These are phyloP conservation scores for Channallabes apus DNA, from an alignment of 2,797 vertebrate species.

Conservation along the genomic window DNA sequence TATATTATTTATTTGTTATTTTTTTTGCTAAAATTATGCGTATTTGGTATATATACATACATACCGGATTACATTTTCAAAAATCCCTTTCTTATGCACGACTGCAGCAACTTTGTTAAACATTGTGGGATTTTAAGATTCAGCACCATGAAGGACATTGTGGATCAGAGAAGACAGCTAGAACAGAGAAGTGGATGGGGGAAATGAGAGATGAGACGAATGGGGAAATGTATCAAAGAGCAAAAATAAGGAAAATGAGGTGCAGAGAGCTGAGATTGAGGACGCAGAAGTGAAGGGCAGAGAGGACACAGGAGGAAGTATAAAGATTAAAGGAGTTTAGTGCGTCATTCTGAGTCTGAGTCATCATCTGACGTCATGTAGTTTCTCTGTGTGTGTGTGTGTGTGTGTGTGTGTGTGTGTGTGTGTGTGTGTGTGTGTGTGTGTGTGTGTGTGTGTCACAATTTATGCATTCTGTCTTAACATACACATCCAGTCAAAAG, in stretches of 20 bases:
- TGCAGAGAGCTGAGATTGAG: slow-evolving; percentile 4
- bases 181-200: not conserved
- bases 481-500: not conserved
- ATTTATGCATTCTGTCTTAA: not conserved
- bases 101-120: slow-evolving; percentile 15
- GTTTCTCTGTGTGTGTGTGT: slow-evolving; percentile 13
- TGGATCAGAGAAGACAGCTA: slow-evolving; percentile 24
- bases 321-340: slow-evolving; percentile 50
- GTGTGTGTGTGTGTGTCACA: too few species aligned
- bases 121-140: slow-evolving; percentile 33
- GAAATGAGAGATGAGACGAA: not conserved
- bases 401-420: slow-evolving; percentile 35
- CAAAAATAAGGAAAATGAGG: slow-evolving; percentile 9
- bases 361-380: slow-evolving; percentile 40
- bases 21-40: too few species aligned
- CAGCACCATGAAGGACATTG: slow-evolving; percentile 17
- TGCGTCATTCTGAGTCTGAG: slow-evolving; percentile 46
- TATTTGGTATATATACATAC: too few species aligned
- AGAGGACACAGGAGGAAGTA: slow-evolving; percentile 31
- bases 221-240: not conserved
- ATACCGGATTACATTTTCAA: not conserved
- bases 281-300: slow-evolving; percentile 17
- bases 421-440: slow-evolving; percentile 30
- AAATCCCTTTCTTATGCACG: not conserved
- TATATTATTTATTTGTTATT: too few species aligned